Conservation (phyloP, 2,888 invertebrate genomes). For the Hypena proboscidalis region DNA sequence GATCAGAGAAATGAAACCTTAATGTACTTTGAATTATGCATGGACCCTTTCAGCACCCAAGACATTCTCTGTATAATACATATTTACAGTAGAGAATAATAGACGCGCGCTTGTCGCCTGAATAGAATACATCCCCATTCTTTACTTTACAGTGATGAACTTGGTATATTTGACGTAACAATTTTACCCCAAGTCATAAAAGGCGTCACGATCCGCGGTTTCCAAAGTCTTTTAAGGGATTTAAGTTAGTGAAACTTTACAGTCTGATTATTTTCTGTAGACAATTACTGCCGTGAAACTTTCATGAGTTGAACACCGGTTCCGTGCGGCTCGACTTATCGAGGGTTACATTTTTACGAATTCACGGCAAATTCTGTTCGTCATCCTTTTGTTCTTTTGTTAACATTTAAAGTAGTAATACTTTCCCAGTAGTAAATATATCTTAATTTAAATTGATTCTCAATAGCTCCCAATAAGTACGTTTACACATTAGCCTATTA, state of each 20-base stretch:
- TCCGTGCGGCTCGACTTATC: conserved; percentile 18
- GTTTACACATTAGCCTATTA: too few relatives aligned
- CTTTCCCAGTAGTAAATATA: too few relatives aligned
- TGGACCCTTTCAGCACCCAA: conserved; percentile 37
- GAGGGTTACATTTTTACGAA: conserved; percentile 36
- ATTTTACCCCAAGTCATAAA: conserved; percentile 10
- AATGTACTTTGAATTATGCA: conserved; percentile 53
- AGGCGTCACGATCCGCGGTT: conserved; percentile 11
- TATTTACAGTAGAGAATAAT: conserved; percentile 34
- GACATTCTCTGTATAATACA: conserved; percentile 33
- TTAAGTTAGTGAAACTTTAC: conserved; percentile 34
- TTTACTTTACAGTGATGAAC: conserved; percentile 10
- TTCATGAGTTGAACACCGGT: conserved; percentile 28
- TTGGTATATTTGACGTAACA: conserved; percentile 14
- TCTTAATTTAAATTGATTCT: too few relatives aligned
- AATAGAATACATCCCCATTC: conserved; percentile 30
- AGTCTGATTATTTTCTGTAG: conserved; percentile 38
- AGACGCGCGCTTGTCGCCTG: conserved; percentile 14
- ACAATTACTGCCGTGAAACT: conserved; percentile 41
- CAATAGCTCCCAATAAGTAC: too few relatives aligned
- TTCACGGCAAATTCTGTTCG: conserved; percentile 34
- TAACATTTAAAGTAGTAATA: too few relatives aligned
- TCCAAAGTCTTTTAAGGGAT: conserved; percentile 35
- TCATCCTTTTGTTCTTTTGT: conserved; percentile 41
- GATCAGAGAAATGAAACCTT: conserved; percentile 39